Evolutionary conservation across 2,888 invertebrate genomes (phyloP), one percentile per base, ranked within the genome.

Genomic region (Cephalotes varians): DNA sequence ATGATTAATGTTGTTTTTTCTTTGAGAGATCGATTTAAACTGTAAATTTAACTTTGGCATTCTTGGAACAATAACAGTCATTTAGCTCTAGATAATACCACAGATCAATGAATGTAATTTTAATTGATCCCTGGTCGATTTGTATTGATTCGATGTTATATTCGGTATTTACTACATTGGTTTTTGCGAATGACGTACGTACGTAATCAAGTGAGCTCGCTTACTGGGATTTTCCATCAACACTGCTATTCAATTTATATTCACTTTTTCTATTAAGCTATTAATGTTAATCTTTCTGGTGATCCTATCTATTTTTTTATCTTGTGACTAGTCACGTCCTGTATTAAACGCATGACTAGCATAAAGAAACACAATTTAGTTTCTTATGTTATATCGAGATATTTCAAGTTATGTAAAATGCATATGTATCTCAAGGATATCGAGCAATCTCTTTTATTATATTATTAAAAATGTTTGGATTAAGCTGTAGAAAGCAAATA

Each of bases 141-240:
- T 56, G 10, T 77, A 40, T 5, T 6, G 40, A 64, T 62, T 73
- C 25, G 21, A 1, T 49, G 56, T 56, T 77, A 15, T 54, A 9
- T 15, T 51, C 21, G 25, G 3, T 7, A 34, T 37, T 76, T 51
- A 7, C 12, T 12, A 18, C 25, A 25, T 10, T 10, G 51, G 25
- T 51, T 76, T 74, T 77, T 56, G 21, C 56, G 21, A 18, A 34
- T 21, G 7, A 40, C 12, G 21, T 12, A 34, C 12, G 21, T 12
- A 34, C 21, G 2, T 54, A 18, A 65, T 21, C 15, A 31, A 51
- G n/a, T 28, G n/a, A 3, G 6, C 40, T 51, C 4, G 3, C 31
- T 6, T 37, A n/a, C 28, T 28, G 40, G 54, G 10, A 65, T 77
- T 77, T 77, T 77, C 51, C 54, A 51, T 18, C 34, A 34, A 5